Evolutionary conservation across 1,140 invertebrate genomes (phyloP), one percentile per base, ranked within the genome.

Genomic region (Lithobius niger): DNA sequence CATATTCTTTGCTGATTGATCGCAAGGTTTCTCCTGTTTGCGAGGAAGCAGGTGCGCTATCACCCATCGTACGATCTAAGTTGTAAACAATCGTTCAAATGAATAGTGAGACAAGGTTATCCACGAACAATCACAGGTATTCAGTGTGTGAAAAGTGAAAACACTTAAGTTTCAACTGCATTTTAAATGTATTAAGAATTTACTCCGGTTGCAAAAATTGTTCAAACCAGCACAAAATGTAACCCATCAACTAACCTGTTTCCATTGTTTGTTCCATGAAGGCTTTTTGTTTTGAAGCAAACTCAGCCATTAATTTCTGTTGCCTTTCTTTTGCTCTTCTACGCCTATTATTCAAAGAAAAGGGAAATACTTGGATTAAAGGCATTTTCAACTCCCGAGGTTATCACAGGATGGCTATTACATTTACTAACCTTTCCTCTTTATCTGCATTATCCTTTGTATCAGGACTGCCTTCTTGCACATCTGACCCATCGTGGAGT

Each of bases 281-380:
- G 64, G 88, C 83, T 64, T 88, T 86, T 70, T 95, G 92, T 57
- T 86, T 83, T 18, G 82, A 82, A 0, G 87, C 88, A 77, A 96
- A 95, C 63, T 96, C 87, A 28, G 82, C 83, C 84, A 97, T 93
- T 48, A 97, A 69, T 66, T 89, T 88, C 63, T 88, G 80, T 66
- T 96, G 91, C 16, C 90, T 78, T 65, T 95, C 90, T 57, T 83
- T 83, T 0, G 90, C 91, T 59, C 83, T 79, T 54, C 82, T 78
- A 40, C 87, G 77, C 49, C 88, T 82, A 64, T 87, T 86, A 60
- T 88, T n/a, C n/a, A n/a, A n/a, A n/a, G n/a, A n/a, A 86, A n/a
- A n/a, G n/a, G n/a, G n/a, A n/a, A n/a, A n/a, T n/a, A n/a, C n/a
- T n/a, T n/a, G n/a, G n/a, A n/a, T n/a, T n/a, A n/a, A n/a, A n/a